A percentile compares a stretch with the other conserved stretches of the same genome.
phyloP scores from a whole-genome alignment of 2,797 vertebrate species.

The Rhynchotus rufescens region DNA sequence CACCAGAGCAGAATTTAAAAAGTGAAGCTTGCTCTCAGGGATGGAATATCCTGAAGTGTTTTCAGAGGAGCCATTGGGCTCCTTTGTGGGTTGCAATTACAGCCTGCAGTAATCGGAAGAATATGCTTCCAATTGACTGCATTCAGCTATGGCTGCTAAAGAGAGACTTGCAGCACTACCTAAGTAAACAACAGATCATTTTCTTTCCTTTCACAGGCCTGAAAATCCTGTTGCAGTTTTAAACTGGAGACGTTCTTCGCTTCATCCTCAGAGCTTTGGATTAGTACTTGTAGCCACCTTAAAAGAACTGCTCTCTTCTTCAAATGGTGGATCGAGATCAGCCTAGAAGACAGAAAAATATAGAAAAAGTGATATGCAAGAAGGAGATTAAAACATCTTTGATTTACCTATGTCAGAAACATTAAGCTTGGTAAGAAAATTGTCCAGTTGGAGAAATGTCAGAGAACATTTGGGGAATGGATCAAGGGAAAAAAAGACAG shows the following conservation, averaged over 20 bases:
- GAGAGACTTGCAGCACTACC: neutral
- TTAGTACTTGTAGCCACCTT: neutral
- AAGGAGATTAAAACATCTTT: neutral
- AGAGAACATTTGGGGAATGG: neutral
- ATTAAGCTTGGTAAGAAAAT: neutral
- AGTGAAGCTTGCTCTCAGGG: neutral
- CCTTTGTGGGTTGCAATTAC: neutral
- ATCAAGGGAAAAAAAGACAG: neutral
- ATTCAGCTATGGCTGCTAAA: neutral
- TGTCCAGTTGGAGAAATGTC: neutral
- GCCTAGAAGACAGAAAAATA: neutral
- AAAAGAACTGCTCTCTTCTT: neutral
- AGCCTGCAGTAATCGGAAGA: neutral
- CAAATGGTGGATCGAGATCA: neutral
- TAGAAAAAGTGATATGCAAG: neutral
- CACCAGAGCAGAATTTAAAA: neutral
- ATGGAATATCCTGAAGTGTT: neutral
- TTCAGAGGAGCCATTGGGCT: neutral
- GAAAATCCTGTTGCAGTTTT: neutral
- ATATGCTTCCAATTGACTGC: neutral
- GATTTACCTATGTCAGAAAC: neutral
- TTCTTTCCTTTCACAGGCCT: neutral
- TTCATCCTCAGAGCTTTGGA: slow-evolving; percentile 1
- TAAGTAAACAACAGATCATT: neutral
- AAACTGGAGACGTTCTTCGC: neutral